phyloP scores from a whole-genome alignment of 2,113 vertebrate species.

The Rhinolophus ferrumequinum region DNA sequence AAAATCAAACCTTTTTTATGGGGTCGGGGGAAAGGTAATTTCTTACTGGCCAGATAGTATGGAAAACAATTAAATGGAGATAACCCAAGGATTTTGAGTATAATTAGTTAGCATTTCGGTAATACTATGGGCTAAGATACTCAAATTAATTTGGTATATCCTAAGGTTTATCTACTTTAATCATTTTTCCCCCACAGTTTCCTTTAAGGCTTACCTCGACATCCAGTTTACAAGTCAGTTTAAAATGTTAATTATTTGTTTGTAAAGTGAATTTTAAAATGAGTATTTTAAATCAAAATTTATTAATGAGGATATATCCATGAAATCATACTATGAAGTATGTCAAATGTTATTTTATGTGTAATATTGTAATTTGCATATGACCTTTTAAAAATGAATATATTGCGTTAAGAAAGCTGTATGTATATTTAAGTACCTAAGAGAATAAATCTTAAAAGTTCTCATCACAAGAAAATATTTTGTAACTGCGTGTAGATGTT shows the following conservation, averaged over 20 bases:
- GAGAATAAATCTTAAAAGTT: too few relatives aligned
- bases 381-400: not conserved
- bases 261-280: not conserved
- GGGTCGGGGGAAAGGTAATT: not conserved
- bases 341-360: not conserved
- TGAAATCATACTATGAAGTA: not conserved
- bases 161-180: not conserved
- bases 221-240: not conserved
- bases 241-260: not conserved
- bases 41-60: not conserved
- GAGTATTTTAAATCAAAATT: not conserved
- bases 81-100: not conserved
- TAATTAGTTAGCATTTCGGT: not conserved
- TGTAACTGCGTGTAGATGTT: too few relatives aligned
- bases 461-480: too few relatives aligned
- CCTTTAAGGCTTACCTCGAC: not conserved
- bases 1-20: not conserved
- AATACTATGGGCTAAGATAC: not conserved
- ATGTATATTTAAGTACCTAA: not conserved
- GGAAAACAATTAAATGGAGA: not conserved
- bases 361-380: not conserved
- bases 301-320: not conserved
- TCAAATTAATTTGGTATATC: not conserved
- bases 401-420: not conserved
- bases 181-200: not conserved